Conservation (phyloP, 2,113 vertebrate genomes). For the Geothlypis trichas region DNA sequence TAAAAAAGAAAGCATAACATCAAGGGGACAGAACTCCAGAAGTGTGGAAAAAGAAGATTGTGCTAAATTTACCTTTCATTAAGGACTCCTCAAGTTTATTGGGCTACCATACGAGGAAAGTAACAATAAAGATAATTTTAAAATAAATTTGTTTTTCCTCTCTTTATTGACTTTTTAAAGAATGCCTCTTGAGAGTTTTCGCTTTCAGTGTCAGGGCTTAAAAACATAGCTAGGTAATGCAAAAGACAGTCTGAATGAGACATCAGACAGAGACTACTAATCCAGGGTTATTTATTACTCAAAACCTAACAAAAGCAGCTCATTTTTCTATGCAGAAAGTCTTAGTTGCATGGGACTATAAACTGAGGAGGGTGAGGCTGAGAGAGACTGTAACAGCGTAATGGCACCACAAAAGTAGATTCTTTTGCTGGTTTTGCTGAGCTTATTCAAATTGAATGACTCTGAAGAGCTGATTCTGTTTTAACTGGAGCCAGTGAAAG, state of each 20-base stretch:
- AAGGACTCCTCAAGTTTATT: neutral
- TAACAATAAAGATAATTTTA: neutral
- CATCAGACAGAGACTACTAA: constrained; percentile 3
- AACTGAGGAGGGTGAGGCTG: neutral
- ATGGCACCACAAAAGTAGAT: neutral
- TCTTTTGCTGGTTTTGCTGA: neutral
- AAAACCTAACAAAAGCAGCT: neutral
- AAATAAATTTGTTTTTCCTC: constrained; percentile 23
- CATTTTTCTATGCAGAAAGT: neutral
- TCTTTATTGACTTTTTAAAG: constrained; percentile 13
- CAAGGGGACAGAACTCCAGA: neutral
- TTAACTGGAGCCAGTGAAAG: neutral
- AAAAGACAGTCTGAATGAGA: constrained; percentile 15
- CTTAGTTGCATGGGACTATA: neutral
- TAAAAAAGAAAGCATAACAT: neutral
- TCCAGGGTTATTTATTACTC: neutral
- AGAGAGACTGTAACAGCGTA: neutral
- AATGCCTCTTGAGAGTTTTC: neutral
- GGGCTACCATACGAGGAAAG: neutral
- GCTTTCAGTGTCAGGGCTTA: neutral
- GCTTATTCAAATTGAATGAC: neutral
- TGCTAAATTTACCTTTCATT: neutral
- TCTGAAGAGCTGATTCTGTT: neutral
- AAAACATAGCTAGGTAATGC: neutral
- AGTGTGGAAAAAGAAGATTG: neutral